These are phyloP conservation scores for Silurus asotus DNA, from an alignment of 2,113 vertebrate genomes.

Conservation along the genomic window DNA sequence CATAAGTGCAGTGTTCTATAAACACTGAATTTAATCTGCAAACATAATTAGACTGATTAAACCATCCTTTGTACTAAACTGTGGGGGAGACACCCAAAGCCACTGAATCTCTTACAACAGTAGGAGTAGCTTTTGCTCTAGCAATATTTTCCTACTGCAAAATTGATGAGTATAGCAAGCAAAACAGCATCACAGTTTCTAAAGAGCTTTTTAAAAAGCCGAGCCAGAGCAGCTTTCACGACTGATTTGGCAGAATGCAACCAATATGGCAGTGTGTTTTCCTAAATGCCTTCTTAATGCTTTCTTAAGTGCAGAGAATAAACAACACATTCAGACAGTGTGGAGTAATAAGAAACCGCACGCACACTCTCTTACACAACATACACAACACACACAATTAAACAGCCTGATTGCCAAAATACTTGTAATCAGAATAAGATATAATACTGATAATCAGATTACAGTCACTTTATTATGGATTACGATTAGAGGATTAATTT, in stretches of 20 bases:
- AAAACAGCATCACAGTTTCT: slow-evolving; percentile 4
- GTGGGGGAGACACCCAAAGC: neutral
- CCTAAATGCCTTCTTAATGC: slow-evolving; percentile 12
- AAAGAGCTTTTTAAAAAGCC: slow-evolving; percentile 3
- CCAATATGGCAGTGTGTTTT: neutral
- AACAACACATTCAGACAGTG: neutral
- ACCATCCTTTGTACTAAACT: neutral
- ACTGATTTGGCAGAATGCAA: neutral
- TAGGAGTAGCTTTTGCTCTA: neutral
- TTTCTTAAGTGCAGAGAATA: slow-evolving; percentile 2
- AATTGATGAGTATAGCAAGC: slow-evolving; percentile 10
- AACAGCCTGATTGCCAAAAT: neutral
- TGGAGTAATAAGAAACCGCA: neutral
- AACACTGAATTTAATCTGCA: slow-evolving; percentile 7
- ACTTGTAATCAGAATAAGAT: neutral
- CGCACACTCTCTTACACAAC: neutral
- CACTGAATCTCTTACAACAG: neutral
- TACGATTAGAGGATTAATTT: neutral
- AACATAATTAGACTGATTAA: neutral
- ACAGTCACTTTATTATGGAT: neutral
- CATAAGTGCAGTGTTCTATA: neutral
- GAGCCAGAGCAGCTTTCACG: neutral
- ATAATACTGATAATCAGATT: neutral
- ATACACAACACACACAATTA: neutral
- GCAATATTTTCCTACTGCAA: neutral